Evolutionary conservation across 1,140 invertebrate genomes (phyloP).

Genomic region (Zaprionus africanus): DNA sequence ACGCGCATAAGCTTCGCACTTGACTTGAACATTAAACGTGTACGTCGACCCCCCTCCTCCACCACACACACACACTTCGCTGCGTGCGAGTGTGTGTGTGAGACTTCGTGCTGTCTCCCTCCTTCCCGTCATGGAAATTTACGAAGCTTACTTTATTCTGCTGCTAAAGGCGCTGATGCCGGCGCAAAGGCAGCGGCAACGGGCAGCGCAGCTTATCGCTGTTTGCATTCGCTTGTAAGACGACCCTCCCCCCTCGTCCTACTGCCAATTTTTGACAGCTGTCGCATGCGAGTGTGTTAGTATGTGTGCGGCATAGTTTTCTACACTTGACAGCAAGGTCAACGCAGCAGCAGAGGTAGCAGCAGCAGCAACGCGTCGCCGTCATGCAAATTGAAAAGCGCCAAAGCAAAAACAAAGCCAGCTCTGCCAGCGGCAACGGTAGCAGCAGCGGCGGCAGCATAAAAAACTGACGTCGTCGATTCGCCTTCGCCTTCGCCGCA

Average conservation of each 20-base stretch:
- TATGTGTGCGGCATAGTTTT: constrained; percentile 66
- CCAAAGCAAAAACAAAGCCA: constrained; percentile 49
- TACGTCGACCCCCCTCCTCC: constrained; percentile 10
- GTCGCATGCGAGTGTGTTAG: constrained; percentile 34
- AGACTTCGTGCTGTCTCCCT: neutral
- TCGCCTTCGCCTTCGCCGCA: constrained; percentile 34
- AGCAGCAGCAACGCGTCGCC: constrained; percentile 12
- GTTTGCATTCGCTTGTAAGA: constrained; percentile 54
- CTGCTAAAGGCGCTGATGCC: constrained; percentile 38
- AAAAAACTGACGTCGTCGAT: constrained; percentile 50
- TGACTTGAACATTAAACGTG: constrained; percentile 78
- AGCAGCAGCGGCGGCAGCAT: constrained; percentile 24
- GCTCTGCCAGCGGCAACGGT: constrained; percentile 24
- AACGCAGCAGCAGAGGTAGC: constrained; percentile 29
- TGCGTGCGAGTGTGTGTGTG: neutral
- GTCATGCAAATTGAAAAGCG: constrained; percentile 73
- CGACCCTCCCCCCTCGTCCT: neutral
- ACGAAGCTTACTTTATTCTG: constrained; percentile 54
- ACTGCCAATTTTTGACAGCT: constrained; percentile 68
- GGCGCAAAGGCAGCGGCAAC: constrained; percentile 30
- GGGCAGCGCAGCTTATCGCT: constrained; percentile 35
- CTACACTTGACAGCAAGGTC: constrained; percentile 71
- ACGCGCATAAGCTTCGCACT: constrained; percentile 72
- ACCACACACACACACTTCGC: neutral
- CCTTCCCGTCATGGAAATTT: constrained; percentile 48